Base-by-base conservation (phyloP, 2,797 vertebrate species). In the Tangara arthus region DNA sequence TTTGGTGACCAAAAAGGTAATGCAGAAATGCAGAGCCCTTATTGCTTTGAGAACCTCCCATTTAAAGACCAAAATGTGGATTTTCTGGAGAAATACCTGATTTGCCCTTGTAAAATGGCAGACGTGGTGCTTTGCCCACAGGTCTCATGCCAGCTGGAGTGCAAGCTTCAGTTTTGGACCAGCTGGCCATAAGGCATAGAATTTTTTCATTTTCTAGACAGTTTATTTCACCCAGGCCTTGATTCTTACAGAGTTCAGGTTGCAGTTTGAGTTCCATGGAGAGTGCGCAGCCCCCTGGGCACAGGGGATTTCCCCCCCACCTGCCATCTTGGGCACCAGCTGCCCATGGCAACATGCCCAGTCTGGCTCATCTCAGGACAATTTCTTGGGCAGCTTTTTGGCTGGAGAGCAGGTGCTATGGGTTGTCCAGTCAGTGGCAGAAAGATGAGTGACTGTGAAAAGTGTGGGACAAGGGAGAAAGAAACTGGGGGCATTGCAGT, bases 1-100 rank as follows among this genome's bases (percentile, higher is more conserved):
- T 99, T 99, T 93, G 81, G 15, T 39, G 70, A 98, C 91, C 59
- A 91, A 13, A 87, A 97, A 98, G 98, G 99, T 99, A 98, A 91
- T 47, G 50, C 47, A 56, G 84, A 49, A 82, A 50, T 68, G 35
- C 3, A 17, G 59, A 65, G 11, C 28, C 24, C 12, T 69, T 70
- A 19, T 73, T 78, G 90, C 24, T 71, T 35, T 39, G 20, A 44
- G 28, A 70, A 53, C 16, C 10, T 65, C 35, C 64, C 12, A 21
- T 26, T 82, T 66, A 28, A 78, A 76, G 47, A 72, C 77, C 26
- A 76, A 49, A 76, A 32, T 39, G 18, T 49, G 52, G 6, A 32
- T 77, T 93, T 91, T 66, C 37, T 89, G 55, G 52, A 82, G 70
- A 39, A 70, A 73, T 34, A 28, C 18, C 9, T 72, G 2, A 12